Base-by-base conservation (phyloP, 2,113 vertebrate genomes). In the Empidonax alnorum region DNA sequence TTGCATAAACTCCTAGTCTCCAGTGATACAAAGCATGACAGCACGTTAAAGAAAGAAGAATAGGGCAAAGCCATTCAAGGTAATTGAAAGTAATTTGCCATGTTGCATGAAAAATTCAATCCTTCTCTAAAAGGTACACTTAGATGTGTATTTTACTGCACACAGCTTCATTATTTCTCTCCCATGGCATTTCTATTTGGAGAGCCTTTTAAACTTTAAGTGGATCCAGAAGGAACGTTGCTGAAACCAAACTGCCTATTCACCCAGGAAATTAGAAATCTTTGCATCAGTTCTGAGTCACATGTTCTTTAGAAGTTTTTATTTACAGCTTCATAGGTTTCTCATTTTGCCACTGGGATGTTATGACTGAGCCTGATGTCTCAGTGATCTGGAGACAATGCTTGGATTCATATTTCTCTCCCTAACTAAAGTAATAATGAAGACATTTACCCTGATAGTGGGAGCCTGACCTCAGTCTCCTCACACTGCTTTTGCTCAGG, bases 251-350 rank as follows among this genome's bases (percentile, higher is more conserved):
- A 59, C 19, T 84, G 49, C 22, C 65, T 84, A 42, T 90, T 89
- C 92, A 88, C 78, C 81, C 87, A 90, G 90, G 87, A 96, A 94
- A 96, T 97, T 82, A 93, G 79, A 90, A 94, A 93, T 74, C 58
- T 94, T 95, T 95, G 77, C 93, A 93, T 85, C 79, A 96, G 41
- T 59, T 90, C 74, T 97, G 95, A 97, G 75, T 97, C 96, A 97
- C 37, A 49, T 47, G 37, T 58, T 88, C 91, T 90, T 90, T 86
- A 87, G 75, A 85, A 95, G 27, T 10, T 46, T 88, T 46, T 69
- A 85, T 89, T 91, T 95, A 84, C 89, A 79, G n/a, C 9, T 75
- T 91, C 83, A 25, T 46, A 79, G 37, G 37, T 63, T 91, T 85
- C n/a, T 84, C 73, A 81, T 92, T 96, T 95, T 95, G 72, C 89